These are phyloP conservation scores for Philotrypesis tridentata DNA, from an alignment of 1,140 invertebrate genomes.

Conservation along the genomic window DNA sequence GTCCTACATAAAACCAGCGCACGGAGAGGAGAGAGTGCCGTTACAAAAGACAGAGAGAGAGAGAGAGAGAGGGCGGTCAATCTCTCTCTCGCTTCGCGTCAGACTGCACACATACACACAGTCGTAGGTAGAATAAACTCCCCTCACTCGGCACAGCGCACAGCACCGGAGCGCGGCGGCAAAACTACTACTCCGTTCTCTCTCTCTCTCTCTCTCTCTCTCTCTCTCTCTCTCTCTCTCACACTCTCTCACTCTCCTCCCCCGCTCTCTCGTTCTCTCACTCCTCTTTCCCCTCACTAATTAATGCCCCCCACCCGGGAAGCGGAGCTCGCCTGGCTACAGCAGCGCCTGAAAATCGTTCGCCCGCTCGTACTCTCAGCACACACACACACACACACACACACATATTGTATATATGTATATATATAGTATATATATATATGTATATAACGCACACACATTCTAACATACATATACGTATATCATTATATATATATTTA, in stretches of 20 bases:
- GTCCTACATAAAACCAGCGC: not conserved
- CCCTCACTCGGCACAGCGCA: constrained; percentile 26
- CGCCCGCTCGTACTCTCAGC: not conserved
- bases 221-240: not conserved
- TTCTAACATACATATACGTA: too few relatives aligned
- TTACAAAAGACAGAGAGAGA: constrained; percentile 14
- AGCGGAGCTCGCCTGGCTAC: not conserved
- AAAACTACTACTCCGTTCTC: not conserved
- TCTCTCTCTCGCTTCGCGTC: constrained; percentile 7
- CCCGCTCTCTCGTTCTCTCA: not conserved
- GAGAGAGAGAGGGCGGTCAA: not conserved
- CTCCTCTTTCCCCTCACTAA: constrained; percentile 4
- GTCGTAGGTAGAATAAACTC: constrained; percentile 30
- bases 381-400: not conserved
- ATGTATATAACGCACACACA: too few relatives aligned
- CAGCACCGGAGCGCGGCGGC: constrained; percentile 14
- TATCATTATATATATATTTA: too few relatives aligned
- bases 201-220: not conserved
- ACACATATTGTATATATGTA: too few relatives aligned
- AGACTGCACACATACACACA: constrained; percentile 32
- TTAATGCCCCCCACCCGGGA: constrained; percentile 25
- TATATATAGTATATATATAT: too few relatives aligned
- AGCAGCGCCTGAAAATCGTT: constrained; percentile 33
- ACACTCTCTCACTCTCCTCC: not conserved
- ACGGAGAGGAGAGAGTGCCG: constrained; percentile 28